Evolutionary conservation across 2,888 invertebrate genomes (phyloP), one percentile per base, ranked within the genome.

Genomic region (Caenorhabditis sulstoni): DNA sequence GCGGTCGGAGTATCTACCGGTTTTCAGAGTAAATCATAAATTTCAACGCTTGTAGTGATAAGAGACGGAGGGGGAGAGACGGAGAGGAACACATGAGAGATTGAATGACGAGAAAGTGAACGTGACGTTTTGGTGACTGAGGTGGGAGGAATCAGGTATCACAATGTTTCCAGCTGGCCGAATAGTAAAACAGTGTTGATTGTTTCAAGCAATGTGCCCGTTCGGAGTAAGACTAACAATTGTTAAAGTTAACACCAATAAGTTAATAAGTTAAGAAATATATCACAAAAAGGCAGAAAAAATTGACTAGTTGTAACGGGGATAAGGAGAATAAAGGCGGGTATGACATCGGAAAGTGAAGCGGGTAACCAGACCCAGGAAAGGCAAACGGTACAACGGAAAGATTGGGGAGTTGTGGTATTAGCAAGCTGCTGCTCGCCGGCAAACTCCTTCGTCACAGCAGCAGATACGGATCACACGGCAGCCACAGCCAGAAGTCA

Each of bases 401-500:
- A 45, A 20, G 18, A 47, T 61, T 16, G 61, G 45, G n/a, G 70
- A 52, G 53, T 62, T 53, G n/a, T 45, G 55, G 16, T 22, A 14
- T 41, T 39, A 79, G 41, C 76, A 81, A 16, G 74, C 68, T 37
- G 75, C 74, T 18, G 79, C 61, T 47, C 77, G 75, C 22, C 81
- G 74, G 79, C 84, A 84, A 1, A 78, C 68, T 23, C 80, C 76
- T 55, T 85, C 81, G 39, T 83, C 85, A 64, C 88, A 88, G 71
- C 88, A 88, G 68, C 88, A 88, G 49, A 88, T 81, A 12, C 86
- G 81, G 20, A 88, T 84, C 23, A 88, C 82, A 45, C 86, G 83
- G 59, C 87, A 87, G 7, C 84, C 81, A 68, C 85, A 86, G 14
- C 85, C 83, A 39, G 81, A 55, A 18, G 77, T 71, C 29, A 83